A percentile compares a stretch with the other conserved stretches of the same genome.
These are phyloP conservation scores for Brenthis ino DNA, from an alignment of 2,888 invertebrate genomes.

Conservation along the genomic window DNA sequence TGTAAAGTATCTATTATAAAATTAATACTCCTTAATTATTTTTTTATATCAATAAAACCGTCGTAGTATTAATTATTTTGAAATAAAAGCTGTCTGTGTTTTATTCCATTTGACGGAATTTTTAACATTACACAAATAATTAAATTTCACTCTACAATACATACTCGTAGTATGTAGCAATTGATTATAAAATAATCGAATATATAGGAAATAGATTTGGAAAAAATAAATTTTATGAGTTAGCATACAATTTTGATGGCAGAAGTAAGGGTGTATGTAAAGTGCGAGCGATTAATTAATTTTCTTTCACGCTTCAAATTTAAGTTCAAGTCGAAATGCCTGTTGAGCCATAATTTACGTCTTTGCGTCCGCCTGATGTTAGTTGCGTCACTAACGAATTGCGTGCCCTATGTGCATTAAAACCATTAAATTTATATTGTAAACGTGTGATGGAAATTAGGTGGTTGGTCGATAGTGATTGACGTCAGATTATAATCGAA, in stretches of 20 bases:
- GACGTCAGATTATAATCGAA: slow-evolving; percentile 63
- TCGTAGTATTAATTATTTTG: neutral
- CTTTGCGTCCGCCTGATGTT: slow-evolving; percentile 65
- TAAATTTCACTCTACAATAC: too few species aligned
- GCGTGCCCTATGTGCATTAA: slow-evolving; percentile 70
- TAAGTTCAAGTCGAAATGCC: slow-evolving; percentile 72
- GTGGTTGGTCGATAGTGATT: slow-evolving; percentile 72
- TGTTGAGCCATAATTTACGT: slow-evolving; percentile 78
- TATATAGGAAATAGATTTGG: too few species aligned
- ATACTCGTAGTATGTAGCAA: too few species aligned
- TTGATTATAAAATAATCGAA: too few species aligned
- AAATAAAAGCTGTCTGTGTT: neutral
- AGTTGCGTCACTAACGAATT: slow-evolving; percentile 73
- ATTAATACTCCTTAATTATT: slow-evolving; percentile 1
- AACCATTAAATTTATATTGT: slow-evolving; percentile 74
- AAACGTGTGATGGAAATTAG: slow-evolving; percentile 75
- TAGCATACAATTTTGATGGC: neutral
- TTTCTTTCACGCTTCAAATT: slow-evolving; percentile 76
- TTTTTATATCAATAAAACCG: neutral
- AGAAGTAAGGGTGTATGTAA: slow-evolving; percentile 7
- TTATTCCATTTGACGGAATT: neutral
- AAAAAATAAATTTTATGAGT: too few species aligned
- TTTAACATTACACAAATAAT: too few species aligned
- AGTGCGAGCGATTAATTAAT: slow-evolving; percentile 64
- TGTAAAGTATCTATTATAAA: slow-evolving; percentile 6